A percentile compares a stretch with the other conserved stretches of the same genome.
phyloP scores from a whole-genome alignment of 2,888 invertebrate genomes.

The Listrodromus nycthemerus region DNA sequence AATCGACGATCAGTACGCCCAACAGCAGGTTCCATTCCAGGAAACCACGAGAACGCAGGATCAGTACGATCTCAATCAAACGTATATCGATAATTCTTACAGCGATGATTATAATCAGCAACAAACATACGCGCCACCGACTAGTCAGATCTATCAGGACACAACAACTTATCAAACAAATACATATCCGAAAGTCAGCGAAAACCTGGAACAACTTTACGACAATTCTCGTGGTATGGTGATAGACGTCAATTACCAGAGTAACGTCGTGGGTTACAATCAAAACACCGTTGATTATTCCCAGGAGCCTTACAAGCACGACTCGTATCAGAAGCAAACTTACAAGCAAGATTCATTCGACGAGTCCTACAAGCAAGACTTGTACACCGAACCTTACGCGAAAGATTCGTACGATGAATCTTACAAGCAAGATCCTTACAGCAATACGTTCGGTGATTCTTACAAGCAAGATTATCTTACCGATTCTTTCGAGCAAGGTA shows the following conservation, averaged over 20 bases:
- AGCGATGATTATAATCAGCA: slow-evolving; percentile 65
- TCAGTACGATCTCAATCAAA: slow-evolving; percentile 54
- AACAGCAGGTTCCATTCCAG: slow-evolving; percentile 72
- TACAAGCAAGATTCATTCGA: slow-evolving; percentile 67
- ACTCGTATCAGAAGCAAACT: slow-evolving; percentile 62
- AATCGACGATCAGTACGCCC: slow-evolving; percentile 71
- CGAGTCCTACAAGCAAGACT: slow-evolving; percentile 44
- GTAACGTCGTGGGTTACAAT: slow-evolving; percentile 71
- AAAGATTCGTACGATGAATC: slow-evolving; percentile 66
- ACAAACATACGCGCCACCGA: slow-evolving; percentile 43
- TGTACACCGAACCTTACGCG: slow-evolving; percentile 57
- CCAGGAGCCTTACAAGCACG: slow-evolving; percentile 56
- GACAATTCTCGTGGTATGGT: slow-evolving; percentile 66
- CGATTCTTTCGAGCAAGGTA: slow-evolving; percentile 75
- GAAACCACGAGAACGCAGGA: slow-evolving; percentile 65
- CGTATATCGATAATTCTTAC: slow-evolving; percentile 64
- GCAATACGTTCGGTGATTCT: slow-evolving; percentile 68
- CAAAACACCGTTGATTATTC: slow-evolving; percentile 49
- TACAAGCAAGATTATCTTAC: slow-evolving; percentile 74
- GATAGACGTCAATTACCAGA: slow-evolving; percentile 76
- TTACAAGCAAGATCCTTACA: slow-evolving; percentile 69
- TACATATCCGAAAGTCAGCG: slow-evolving; percentile 78
- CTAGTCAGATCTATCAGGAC: slow-evolving; percentile 73
- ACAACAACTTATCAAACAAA: slow-evolving; percentile 68
- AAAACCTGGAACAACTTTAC: slow-evolving; percentile 74